Evolutionary conservation across 2,888 invertebrate genomes (phyloP).

Genomic region (Syritta pipiens): DNA sequence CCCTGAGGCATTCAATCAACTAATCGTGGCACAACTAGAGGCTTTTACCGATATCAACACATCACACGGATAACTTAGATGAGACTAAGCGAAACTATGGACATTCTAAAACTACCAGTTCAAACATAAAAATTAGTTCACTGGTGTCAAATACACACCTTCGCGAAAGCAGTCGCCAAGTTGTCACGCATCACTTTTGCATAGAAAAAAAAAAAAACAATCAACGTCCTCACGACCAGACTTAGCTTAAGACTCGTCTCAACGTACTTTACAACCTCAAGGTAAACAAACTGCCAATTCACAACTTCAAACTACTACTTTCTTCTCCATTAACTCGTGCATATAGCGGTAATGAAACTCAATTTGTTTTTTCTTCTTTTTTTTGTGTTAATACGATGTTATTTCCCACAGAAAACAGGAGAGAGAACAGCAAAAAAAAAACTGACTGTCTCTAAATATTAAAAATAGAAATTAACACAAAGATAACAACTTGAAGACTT

Average conservation of each 20-base stretch:
- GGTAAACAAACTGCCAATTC: slow-evolving; percentile 26
- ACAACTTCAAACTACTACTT: slow-evolving; percentile 23
- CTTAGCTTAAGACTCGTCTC: neutral
- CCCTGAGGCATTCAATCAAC: no score
- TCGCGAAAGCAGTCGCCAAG: no score
- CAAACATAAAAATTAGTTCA: no score
- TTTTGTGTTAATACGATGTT: slow-evolving; percentile 41
- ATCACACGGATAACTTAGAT: no score
- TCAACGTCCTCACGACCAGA: slow-evolving; percentile 4
- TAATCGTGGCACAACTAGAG: no score
- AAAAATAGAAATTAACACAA: slow-evolving; percentile 4
- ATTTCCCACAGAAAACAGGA: neutral
- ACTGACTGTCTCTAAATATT: slow-evolving; percentile 3
- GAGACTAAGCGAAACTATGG: no score
- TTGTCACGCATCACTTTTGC: no score
- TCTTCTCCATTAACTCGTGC: slow-evolving; percentile 27
- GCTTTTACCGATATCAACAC: no score
- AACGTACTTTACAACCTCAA: neutral
- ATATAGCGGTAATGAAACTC: slow-evolving; percentile 28
- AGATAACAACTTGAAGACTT: slow-evolving; percentile 70
- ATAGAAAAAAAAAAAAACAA: neutral
- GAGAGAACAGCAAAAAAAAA: neutral
- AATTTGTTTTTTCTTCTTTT: no score
- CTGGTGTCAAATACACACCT: no score
- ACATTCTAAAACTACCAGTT: no score